Percentiles rank a stretch among this genome's conserved stretches.
phyloP scores from a whole-genome alignment of 2,888 invertebrate species.

The Lasioglossum figueresi region DNA sequence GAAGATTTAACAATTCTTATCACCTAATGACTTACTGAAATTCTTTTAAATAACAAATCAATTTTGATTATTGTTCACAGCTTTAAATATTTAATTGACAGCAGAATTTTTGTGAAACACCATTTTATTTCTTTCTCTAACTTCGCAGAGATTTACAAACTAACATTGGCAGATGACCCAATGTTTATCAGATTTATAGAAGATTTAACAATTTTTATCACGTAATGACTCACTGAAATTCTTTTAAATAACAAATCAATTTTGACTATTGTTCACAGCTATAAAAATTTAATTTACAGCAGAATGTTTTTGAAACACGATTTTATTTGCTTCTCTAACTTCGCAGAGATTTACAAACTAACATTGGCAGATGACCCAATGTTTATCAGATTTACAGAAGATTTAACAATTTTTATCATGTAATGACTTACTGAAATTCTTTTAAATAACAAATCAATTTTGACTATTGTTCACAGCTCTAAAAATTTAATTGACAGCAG shows the following conservation, averaged over 20 bases:
- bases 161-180: too few species aligned
- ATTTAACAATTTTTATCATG: too few species aligned
- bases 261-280: background rate
- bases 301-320: background rate
- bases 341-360: too few species aligned
- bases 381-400: too few species aligned
- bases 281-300: background rate
- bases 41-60: background rate
- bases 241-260: background rate
- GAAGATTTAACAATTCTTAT: too few species aligned
- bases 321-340: background rate
- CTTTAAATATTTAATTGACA: background rate
- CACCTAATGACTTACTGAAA: background rate
- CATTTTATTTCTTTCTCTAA: background rate
- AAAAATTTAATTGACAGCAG: background rate
- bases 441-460: background rate
- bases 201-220: too few species aligned
- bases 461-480: background rate
- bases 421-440: background rate
- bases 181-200: too few species aligned
- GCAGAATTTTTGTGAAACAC: background rate
- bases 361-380: too few species aligned
- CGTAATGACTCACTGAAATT: background rate
- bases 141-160: too few species aligned
- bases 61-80: background rate